A percentile compares a stretch with the other conserved stretches of the same genome.
These are phyloP conservation scores for Cataglyphis albicans DNA, from an alignment of 2,888 invertebrate species.

Conservation along the genomic window DNA sequence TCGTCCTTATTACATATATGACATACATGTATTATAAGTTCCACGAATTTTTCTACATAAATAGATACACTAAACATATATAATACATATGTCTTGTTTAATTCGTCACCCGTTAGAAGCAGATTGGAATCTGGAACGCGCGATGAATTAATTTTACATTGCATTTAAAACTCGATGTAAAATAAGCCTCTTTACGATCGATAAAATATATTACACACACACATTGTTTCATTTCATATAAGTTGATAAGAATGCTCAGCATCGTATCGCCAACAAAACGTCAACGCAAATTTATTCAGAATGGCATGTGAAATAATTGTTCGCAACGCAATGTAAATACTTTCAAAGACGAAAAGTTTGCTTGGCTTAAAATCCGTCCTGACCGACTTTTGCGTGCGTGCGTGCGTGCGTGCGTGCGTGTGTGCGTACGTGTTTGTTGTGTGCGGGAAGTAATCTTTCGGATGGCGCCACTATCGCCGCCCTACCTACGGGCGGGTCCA, in stretches of 20 bases:
- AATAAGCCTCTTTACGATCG: neutral
- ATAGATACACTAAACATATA: constrained; percentile 67
- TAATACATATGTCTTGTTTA: neutral
- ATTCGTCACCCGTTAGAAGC: constrained; percentile 31
- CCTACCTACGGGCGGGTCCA: constrained; percentile 82
- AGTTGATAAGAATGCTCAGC: neutral
- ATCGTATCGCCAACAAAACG: neutral
- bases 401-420: neutral
- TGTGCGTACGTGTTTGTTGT: neutral
- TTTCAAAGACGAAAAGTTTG: constrained; percentile 3
- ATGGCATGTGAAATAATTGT: constrained; percentile 7
- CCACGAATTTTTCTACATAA: constrained; percentile 73
- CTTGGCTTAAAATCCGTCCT: constrained; percentile 28
- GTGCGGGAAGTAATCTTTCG: constrained; percentile 56
- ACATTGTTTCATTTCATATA: neutral
- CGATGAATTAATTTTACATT: constrained; percentile 28
- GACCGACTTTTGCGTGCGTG: constrained; percentile 34
- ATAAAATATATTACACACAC: neutral
- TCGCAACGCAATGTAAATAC: neutral
- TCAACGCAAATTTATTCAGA: constrained; percentile 3
- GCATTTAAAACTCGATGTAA: constrained; percentile 10
- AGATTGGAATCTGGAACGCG: constrained; percentile 48
- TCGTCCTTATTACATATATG: constrained; percentile 54
- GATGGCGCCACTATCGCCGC: constrained; percentile 73
- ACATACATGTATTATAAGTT: constrained; percentile 23